Base-by-base conservation (phyloP, 2,113 vertebrate genomes). In the Hippocampus zosterae region DNA sequence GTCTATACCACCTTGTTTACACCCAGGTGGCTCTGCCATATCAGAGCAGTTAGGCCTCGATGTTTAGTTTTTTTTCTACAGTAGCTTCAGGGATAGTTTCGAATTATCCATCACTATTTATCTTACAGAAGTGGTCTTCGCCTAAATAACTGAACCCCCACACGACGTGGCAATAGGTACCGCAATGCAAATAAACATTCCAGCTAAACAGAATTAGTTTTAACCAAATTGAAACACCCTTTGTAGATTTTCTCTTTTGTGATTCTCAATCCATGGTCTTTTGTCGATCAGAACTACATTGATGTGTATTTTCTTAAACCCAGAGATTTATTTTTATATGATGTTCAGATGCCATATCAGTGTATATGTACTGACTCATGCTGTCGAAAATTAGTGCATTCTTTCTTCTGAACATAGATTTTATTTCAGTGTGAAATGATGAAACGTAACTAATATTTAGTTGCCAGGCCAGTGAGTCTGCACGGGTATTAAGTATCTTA, bases 391-490 rank as follows among this genome's bases (percentile, higher is more conserved):
- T 48, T 5, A 72, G 65, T 70, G 69, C 46, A 67, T 86, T 79
- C 70, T 78, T 74, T 46, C 62, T 76, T 84, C 64, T 52, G 67
- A 55, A 79, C 78, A 72, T 63, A 81, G 65, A 79, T 77, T 77
- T 60, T 85, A 85, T 91, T 90, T 90, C 83, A 84, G 15, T 80
- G 73, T 88, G 88, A 90, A 91, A 91, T 90, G 68, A 88, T 76
- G 13, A 63, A 68, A 77, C 70, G 85, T 91, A 81, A 92, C 90
- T 93, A 92, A 92, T 91, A 90, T 92, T 92, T 91, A 92, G 91
- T 92, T 92, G 91, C 90, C 92, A 92, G 91, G 82, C 91, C 90
- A 91, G 91, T 91, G 91, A 15, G 89, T 85, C 91, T 93, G 91
- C 90, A 87, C 16, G 88, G 88, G 87, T 92, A 92, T 91, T 87